Base-by-base conservation (phyloP, 2,113 vertebrate species). In the Tyrannus savana region DNA sequence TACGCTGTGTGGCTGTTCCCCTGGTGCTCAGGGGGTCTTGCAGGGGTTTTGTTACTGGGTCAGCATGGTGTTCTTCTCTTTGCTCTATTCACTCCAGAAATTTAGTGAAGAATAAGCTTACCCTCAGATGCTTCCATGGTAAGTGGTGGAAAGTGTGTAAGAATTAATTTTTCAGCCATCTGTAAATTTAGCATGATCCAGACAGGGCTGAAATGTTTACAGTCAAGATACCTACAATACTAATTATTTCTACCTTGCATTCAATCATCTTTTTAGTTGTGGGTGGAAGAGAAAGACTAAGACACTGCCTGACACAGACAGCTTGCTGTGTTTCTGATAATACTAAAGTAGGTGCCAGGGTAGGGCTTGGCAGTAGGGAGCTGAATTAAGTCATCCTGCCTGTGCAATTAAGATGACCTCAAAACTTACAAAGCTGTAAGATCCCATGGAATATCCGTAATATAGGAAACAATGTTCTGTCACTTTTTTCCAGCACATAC, bases 21-120 rank as follows among this genome's bases (percentile, higher is more conserved):
- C 30, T 37, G 9, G 4, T 28, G 19, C 0, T 0, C 3, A 2
- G 16, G 9, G 18, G 4, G 31, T 75, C 46, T 82, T 50, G 22
- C 39, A 39, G 39, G 44, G 9, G 2, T 79, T 64, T 76, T 14
- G 6, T 49, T 79, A 18, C n/a, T 27, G 49, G 39, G 9, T 71
- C 35, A 68, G 30, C 13, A 14, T 47, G 50, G 35, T 52, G 19
- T 35, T 86, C 22, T 68, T 69, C 25, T 66, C 25, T 53, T 5
- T 18, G 0, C 67, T 87, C 13, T 58, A 2, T 33, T 93, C 35
- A n/a, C 35, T 47, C 33, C 10, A 59, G 50, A 62, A 67, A 69
- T 28, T 4, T 4, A 3, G 3, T 5, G 6, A 77, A 31, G 64
- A 93, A 49, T 39, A 59, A 75, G 59, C 14, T 25, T 77, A 1